Evolutionary conservation across 92 coral and sea anemone genomes (phyloP), one percentile per base, ranked within the genome.

Genomic region (Porites rus): DNA sequence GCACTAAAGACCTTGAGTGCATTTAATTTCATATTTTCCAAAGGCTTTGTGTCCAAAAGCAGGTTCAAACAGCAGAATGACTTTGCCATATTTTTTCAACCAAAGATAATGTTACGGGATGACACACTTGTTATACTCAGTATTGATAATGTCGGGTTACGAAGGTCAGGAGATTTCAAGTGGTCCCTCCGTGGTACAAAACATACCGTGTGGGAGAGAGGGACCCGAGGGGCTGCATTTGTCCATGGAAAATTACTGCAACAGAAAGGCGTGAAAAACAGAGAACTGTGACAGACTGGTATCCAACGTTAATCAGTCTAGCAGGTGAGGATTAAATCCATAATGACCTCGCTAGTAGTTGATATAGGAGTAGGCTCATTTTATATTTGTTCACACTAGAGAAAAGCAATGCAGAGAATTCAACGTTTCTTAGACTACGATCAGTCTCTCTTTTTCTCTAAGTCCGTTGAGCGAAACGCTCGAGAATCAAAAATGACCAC

Each of bases 91-190:
- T 38, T 38, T 78, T 21, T 66, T 43, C 76, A 20, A 69, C 52
- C 0, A 38, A 38, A 38, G 46, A 4, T 6, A 38, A 38, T 66
- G 21, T 19, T 21, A 10, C 53, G 92, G 95, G 56, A 92, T 22
- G 86, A 92, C 68, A 92, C 95, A 10, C 69, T 89, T 63, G 77
- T 86, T 72, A 72, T 92, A 51, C 82, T 92, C 52, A 92, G 93
- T 28, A 89, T 91, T 20, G 95, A 92, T 82, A 89, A 92, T 38
- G 92, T 92, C 7, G 95, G 95, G 19, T 59, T 89, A 16, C 95
- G 92, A 60, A 3, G 16, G 22, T 51, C 17, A 1, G 92, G 92
- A 6, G 92, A 81, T 7, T 74, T 65, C 19, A 89, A 89, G 81
- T 84, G 89, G 88, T 89, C 89, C 3, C 56, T 89, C 24, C 61